Evolutionary conservation across 92 coral and sea anemone genomes (phyloP).

Genomic region (Scolanthus callimorphus): DNA sequence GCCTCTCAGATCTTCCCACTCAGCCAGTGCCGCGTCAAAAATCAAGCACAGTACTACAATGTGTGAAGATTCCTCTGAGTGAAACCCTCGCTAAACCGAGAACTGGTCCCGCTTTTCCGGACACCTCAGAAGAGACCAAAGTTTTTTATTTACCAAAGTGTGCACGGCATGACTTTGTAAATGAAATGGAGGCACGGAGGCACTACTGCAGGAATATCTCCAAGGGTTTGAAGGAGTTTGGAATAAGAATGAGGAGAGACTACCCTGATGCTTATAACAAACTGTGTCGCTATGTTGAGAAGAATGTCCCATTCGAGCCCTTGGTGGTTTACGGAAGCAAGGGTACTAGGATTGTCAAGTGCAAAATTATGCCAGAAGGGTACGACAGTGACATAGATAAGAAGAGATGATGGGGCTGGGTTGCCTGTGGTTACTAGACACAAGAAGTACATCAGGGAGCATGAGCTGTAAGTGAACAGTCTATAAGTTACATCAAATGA

Average conservation of each 20-base stretch:
- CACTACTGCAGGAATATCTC: slow-evolving; percentile 95
- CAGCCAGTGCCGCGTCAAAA: slow-evolving; percentile 91
- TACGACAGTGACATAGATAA: not conserved
- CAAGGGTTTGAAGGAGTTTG: slow-evolving; percentile 82
- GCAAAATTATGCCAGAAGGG: slow-evolving; percentile 86
- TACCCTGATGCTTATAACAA: slow-evolving; percentile 82
- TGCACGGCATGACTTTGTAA: slow-evolving; percentile 90
- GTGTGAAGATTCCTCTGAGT: slow-evolving; percentile 76
- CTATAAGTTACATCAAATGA: no score
- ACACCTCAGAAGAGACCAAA: slow-evolving; percentile 69
- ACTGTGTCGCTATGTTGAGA: slow-evolving; percentile 92
- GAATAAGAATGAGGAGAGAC: slow-evolving; percentile 81
- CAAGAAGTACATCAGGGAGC: no score
- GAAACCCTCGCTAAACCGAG: slow-evolving; percentile 46
- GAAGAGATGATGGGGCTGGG: no score
- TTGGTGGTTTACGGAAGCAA: slow-evolving; percentile 80
- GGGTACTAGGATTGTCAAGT: slow-evolving; percentile 64
- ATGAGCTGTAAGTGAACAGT: no score
- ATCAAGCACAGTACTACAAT: slow-evolving; percentile 89
- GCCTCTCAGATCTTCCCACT: slow-evolving; percentile 63
- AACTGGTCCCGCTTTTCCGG: slow-evolving; percentile 41
- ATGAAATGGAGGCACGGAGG: slow-evolving; percentile 90
- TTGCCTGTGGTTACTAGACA: no score
- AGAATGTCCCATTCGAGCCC: slow-evolving; percentile 85
- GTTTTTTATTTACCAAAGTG: slow-evolving; percentile 91